Base-by-base conservation (phyloP, 2,113 vertebrate species). In the Plestiodon gilberti region DNA sequence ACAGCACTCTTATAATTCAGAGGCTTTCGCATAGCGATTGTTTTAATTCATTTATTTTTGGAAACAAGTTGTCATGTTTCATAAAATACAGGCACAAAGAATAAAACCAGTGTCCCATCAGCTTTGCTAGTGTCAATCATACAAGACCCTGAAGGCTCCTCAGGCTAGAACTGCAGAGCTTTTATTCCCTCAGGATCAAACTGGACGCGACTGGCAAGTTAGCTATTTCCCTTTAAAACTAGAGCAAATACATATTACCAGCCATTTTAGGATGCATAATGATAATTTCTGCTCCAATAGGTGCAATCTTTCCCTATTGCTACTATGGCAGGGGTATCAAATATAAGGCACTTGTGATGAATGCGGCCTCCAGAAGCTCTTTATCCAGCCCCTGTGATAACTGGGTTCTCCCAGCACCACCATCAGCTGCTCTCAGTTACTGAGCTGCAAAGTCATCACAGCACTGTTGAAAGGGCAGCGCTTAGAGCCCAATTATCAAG, bases 1-100 rank as follows among this genome's bases (percentile, higher is more conserved):
- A 23, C n/a, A 52, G 0, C 1, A 0, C 62, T 8, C 8, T 4
- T 80, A 25, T 22, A 71, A 76, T 25, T 73, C 0, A 0, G 38
- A 30, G 0, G 0, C 25, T 90, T 62, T 76, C 67, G 30, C 84
- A 88, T 11, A 1, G 28, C 30, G n/a, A 75, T 78, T 73, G 80
- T 3, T 88, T 64, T 1, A 77, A 84, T 52, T 33, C 86, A 81
- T 11, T 78, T 38, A 38, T 48, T 67, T 62, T 48, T 80, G 75
- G 88, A 70, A 89, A 28, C 0, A 0, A 84, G 10, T 48, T 22
- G 0, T 23, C 35, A 14, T 1, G 0, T 25, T 69, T 70, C 40
- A 48, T 6, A 73, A 33, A 83, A 33, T 0, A 0, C 10, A 57
- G 89, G 74, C 33, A 18, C 1, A 1, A 88, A 48, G 35, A 28